Percentiles rank a stretch among this genome's conserved stretches.
phyloP scores from a whole-genome alignment of 2,797 vertebrate species.

The Rachycentron canadum region DNA sequence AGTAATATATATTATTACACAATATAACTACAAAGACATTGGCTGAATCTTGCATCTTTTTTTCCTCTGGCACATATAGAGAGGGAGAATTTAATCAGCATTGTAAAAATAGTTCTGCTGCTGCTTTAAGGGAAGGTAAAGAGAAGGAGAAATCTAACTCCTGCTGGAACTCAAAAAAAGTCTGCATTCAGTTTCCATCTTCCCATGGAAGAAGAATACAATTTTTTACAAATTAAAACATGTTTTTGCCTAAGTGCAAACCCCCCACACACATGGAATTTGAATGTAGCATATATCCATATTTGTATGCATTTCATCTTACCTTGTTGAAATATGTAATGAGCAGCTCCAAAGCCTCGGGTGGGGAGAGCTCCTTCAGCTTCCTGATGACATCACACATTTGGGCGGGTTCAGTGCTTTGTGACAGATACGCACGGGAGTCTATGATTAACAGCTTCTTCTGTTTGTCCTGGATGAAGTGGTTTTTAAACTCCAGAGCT shows the following conservation, averaged over 20 bases:
- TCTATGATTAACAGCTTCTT: constrained; percentile 79
- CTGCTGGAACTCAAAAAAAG: neutral
- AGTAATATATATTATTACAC: neutral
- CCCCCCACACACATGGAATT: neutral
- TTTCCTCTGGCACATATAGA: constrained; percentile 9
- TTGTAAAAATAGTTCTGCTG: constrained; percentile 26
- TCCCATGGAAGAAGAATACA: neutral
- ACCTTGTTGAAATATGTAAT: constrained; percentile 94
- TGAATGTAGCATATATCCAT: neutral
- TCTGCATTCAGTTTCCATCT: neutral
- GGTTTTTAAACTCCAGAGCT: constrained; percentile 90
- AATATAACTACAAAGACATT: neutral
- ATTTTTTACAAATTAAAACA: neutral
- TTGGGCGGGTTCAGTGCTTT: constrained; percentile 81
- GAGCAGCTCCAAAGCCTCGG: constrained; percentile 87
- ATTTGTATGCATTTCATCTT: constrained; percentile 4
- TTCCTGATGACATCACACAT: constrained; percentile 84
- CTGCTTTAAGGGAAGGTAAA: neutral
- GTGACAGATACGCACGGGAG: constrained; percentile 37
- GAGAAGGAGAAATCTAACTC: neutral
- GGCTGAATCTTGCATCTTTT: neutral
- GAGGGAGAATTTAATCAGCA: constrained; percentile 13
- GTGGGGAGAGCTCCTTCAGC: constrained; percentile 84
- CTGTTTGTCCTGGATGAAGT: constrained; percentile 86
- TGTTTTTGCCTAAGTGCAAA: neutral